Base-by-base conservation (phyloP, 2,113 vertebrate species). In the Ptilonorhynchus violaceus region DNA sequence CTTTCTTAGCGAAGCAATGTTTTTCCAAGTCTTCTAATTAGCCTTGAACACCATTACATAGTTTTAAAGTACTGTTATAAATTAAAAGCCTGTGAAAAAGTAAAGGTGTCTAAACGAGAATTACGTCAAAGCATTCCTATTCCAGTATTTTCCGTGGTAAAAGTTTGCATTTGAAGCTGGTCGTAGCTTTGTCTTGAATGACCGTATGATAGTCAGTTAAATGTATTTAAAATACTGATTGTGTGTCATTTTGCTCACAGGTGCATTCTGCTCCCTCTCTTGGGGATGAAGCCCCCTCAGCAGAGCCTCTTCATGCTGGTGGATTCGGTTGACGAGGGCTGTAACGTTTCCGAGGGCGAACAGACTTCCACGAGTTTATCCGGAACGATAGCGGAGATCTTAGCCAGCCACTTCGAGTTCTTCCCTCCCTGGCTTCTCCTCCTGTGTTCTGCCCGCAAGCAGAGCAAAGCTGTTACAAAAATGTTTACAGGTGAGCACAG, bases 381-480 rank as follows among this genome's bases (percentile, higher is more conserved):
- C 30, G 98, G 99, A 91, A 99, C 98, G 13, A 99, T 99, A 83
- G 99, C 99, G 0, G 99, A 99, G 94, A 99, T 99, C 81, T 96
- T 99, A 93, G 99, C 99, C 87, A 98, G 98, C 75, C 99, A 99
- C 93, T 99, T 99, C 2, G 99, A 99, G 93, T 99, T 99, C 97
- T 99, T 99, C 79, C 99, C 99, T 28, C 99, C 99, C 1, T 99
- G 99, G 99, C 98, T 99, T 42, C 98, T 99, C 25, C 99, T 99
- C 35, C 97, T 99, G 93, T 99, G 99, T 94, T 99, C 99, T 3
- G 99, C 99, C 27, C 98, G 99, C 15, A 98, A 99, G 10, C 99
- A 99, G 97, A 99, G 99, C 94, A 99, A 99, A 97, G 98, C 99
- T 92, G 99, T 99, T 85, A 99, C 99, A 83, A 99, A 99, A 96